Evolutionary conservation across 2,797 vertebrate genomes (phyloP), one percentile per base, ranked within the genome.

Genomic region (Tenualosa ilisha): DNA sequence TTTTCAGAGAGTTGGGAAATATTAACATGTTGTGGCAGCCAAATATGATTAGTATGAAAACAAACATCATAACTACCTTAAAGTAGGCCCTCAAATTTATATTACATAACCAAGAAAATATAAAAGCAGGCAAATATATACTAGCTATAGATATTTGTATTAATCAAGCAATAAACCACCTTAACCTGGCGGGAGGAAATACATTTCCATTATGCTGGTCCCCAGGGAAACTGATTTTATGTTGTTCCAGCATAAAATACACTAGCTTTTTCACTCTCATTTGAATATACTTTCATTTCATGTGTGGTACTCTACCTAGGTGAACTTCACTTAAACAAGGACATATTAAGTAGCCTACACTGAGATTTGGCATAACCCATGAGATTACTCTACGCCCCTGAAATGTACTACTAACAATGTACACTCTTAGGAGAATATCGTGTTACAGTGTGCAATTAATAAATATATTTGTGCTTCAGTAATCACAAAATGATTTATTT

Each of bases 151-250:
- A 43, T 22, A 43, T 22, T 6, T 17, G 6, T 7, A 46, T 79
- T 40, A 46, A 79, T 46, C 72, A 43, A 79, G 72, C 40, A 79
- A 20, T 79, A 83, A 82, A 82, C 90, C 89, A 85, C 88, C 81
- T 90, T 91, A 90, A 91, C 65, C 54, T 50, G 22, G 54, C 26
- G 3, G 85, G 61, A 89, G 89, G 89, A 92, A 88, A 87, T 43
- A 61, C 12, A 79, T 84, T 65, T 61, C 43, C 81, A 89, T 91
- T 85, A 88, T 51, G 46, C 79, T 51, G 0, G 49, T 90, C 90
- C 90, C 90, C 87, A 51, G 88, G 90, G 89, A 91, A 88, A 88
- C 81, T n/a, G 51, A 87, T 88, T 87, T 83, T 59, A 89, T 84
- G 81, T 85, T 85, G 37, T 15, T 79, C 84, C 84, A 82, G 31